These are phyloP conservation scores for Hyaena hyaena DNA, from an alignment of 2,113 vertebrate genomes.

Conservation along the genomic window DNA sequence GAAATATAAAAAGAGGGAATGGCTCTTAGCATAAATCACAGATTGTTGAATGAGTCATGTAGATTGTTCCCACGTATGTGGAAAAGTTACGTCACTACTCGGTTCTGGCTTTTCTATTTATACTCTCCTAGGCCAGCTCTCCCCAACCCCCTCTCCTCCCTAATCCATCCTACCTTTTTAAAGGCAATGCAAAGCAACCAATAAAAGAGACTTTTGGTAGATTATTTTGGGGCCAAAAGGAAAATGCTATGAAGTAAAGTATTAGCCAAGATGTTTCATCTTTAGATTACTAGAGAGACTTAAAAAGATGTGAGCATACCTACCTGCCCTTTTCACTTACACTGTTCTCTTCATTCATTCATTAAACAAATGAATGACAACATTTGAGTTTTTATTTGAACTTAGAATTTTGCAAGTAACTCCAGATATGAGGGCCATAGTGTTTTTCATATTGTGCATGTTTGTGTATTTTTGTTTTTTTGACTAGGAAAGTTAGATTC, in stretches of 20 bases:
- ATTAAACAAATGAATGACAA: slow-evolving; percentile 28
- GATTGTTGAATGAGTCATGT: slow-evolving; percentile 84
- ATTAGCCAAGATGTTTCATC: background rate
- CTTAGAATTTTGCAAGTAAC: slow-evolving; percentile 21
- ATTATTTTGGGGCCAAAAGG: slow-evolving; percentile 80
- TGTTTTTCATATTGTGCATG: background rate
- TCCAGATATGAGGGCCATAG: background rate
- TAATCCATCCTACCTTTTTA: slow-evolving; percentile 84
- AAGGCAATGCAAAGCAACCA: slow-evolving; percentile 80
- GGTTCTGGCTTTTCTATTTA: slow-evolving; percentile 85
- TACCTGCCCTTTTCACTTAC: background rate
- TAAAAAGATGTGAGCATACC: background rate
- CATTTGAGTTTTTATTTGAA: background rate
- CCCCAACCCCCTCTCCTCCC: slow-evolving; percentile 21
- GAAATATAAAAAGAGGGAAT: slow-evolving; percentile 66
- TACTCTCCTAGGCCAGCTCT: slow-evolving; percentile 71
- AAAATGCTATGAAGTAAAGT: slow-evolving; percentile 80
- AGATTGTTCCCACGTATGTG: slow-evolving; percentile 82
- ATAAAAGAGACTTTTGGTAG: slow-evolving; percentile 76
- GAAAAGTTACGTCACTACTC: slow-evolving; percentile 85
- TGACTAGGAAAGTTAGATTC: slow-evolving; percentile 22
- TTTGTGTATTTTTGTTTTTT: slow-evolving; percentile 33
- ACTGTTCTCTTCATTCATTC: background rate
- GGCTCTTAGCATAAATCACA: slow-evolving; percentile 79
- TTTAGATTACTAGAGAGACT: slow-evolving; percentile 32